Evolutionary conservation across 2,888 invertebrate genomes (phyloP).

Genomic region (Himalopsyche japonica): DNA sequence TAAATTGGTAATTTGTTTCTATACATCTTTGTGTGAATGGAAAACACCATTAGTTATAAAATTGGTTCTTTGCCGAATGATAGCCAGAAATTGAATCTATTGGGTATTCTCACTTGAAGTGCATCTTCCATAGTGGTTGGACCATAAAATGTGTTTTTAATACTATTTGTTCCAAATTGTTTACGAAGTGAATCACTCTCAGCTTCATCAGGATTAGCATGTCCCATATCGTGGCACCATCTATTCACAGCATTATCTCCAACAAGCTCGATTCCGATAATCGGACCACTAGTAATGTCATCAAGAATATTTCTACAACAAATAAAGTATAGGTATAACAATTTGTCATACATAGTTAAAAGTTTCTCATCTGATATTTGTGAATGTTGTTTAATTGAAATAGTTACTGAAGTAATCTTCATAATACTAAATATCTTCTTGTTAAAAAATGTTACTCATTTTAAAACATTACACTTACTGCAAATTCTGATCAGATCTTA

Average conservation of each 20-base stretch:
- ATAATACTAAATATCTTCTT: too few relatives aligned
- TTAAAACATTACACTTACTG: conserved; percentile 56
- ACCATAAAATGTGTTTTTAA: conserved; percentile 72
- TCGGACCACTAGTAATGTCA: conserved; percentile 68
- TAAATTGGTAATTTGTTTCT: too few relatives aligned
- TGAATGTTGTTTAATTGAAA: too few relatives aligned
- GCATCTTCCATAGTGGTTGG: conserved; percentile 63
- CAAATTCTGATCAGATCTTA: conserved; percentile 62
- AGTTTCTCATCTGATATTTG: too few relatives aligned
- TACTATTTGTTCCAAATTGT: conserved; percentile 67
- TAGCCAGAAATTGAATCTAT: neutral
- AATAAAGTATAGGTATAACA: neutral
- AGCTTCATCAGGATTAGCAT: conserved; percentile 64
- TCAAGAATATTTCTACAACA: conserved; percentile 62
- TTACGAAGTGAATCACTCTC: conserved; percentile 67
- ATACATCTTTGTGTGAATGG: too few relatives aligned
- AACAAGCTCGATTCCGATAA: conserved; percentile 74
- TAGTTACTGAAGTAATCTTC: too few relatives aligned
- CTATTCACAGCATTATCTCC: conserved; percentile 68
- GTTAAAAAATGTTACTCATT: too few relatives aligned
- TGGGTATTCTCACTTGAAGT: conserved; percentile 50
- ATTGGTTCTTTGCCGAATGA: too few relatives aligned
- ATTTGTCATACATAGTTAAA: too few relatives aligned
- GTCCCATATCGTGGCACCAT: conserved; percentile 66
- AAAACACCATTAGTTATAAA: too few relatives aligned